These are phyloP conservation scores for Drepanosiphum platanoidis DNA, from an alignment of 2,888 invertebrate genomes.

Conservation along the genomic window DNA sequence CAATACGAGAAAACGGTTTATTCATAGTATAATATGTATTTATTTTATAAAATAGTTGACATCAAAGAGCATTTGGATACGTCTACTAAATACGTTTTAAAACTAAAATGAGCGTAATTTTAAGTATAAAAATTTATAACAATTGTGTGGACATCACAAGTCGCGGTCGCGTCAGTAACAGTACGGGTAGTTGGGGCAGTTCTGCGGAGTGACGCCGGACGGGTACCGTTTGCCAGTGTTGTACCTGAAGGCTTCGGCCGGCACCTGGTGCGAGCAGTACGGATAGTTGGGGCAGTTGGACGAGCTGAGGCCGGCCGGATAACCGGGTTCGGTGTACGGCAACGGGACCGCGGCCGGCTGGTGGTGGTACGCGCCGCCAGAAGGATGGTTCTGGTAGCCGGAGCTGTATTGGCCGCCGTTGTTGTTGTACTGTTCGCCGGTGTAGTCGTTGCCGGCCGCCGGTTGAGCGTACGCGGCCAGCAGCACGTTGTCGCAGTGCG, in stretches of 20 bases:
- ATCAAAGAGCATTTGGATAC: no score
- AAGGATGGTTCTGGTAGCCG: slow-evolving; percentile 46
- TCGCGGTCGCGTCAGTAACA: background rate
- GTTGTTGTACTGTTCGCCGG: background rate
- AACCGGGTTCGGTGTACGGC: slow-evolving; percentile 66
- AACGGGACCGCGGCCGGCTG: background rate
- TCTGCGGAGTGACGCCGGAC: slow-evolving; percentile 16
- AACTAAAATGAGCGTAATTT: no score
- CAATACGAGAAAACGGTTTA: no score
- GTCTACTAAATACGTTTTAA: no score
- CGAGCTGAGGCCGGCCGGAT: slow-evolving; percentile 71
- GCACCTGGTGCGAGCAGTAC: slow-evolving; percentile 68
- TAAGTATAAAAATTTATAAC: no score
- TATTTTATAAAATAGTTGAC: no score
- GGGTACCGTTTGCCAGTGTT: background rate
- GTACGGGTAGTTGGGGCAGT: slow-evolving; percentile 51
- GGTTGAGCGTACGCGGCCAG: slow-evolving; percentile 67
- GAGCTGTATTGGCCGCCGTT: background rate
- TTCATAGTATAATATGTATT: no score
- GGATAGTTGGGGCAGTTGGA: slow-evolving; percentile 74
- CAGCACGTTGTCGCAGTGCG: slow-evolving; percentile 69
- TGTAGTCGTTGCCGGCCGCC: slow-evolving; percentile 68
- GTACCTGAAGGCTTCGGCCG: slow-evolving; percentile 45
- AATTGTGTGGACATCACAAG: no score
- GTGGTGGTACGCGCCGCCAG: background rate